Evolutionary conservation across 1,140 invertebrate species (phyloP), one percentile per base, ranked within the genome.

Genomic region (Trinorchestia longiramus): DNA sequence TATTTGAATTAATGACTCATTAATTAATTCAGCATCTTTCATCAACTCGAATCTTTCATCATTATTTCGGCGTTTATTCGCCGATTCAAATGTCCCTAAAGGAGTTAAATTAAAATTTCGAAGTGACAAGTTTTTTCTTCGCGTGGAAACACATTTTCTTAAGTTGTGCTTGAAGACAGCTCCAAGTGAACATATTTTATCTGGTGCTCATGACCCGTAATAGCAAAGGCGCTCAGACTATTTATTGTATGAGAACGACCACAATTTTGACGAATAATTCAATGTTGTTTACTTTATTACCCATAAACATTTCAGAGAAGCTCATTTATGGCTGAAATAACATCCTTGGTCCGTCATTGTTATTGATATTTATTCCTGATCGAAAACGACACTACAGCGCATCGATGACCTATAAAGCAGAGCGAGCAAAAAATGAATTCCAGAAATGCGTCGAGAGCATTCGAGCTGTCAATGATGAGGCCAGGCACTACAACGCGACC

Each of bases 401-500:
- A 90, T 90, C 43, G 88, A 90, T 90, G 88, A 90, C 88, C 88
- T 90, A 90, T 90, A 15, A 90, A 90, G 88, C 42, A 41, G 6
- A 0, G 88, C 3, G 88, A 36, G 88, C 88, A 90, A 90, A 90
- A 90, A 90, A 90, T 43, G 88, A 90, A 90, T 90, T 90, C 88
- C 88, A 90, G 88, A 43, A 90, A 43, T 43, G 88, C 88, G 88
- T 90, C 43, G 88, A 90, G 88, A 42, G 88, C 88, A 28, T 43
- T 90, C 41, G 88, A 41, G 88, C 88, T 90, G 88, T 90, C 88
- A 43, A 42, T 90, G 43, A 90, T 90, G 41, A 90, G 88, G 41
- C 40, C 44, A 45, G 36, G 92, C 43, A 91, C 88, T 42, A 91
- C 88, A 43, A 42, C 43, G 92, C 44, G 92, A n/a, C 92, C 92